Conservation (phyloP, 1,140 invertebrate genomes). For the Oscheius sp. region DNA sequence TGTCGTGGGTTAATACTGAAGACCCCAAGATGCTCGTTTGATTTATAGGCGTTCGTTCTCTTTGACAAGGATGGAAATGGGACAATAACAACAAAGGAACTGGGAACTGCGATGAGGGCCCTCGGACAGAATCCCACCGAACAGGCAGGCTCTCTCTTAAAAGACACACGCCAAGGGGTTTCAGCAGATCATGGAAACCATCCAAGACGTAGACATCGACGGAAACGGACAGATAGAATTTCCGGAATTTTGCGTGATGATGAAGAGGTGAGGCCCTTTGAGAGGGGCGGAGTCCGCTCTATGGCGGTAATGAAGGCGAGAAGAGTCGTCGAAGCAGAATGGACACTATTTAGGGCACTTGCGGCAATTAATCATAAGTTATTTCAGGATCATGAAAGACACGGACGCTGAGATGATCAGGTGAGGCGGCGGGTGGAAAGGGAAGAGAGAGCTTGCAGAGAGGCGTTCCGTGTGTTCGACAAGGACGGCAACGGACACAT, state of each 20-base stretch:
- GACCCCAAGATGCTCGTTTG: background rate
- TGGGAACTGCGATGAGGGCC: slow-evolving; percentile 97
- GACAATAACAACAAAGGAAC: slow-evolving; percentile 95
- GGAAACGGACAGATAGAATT: slow-evolving; percentile 43
- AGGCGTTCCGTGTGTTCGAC: slow-evolving; percentile 72
- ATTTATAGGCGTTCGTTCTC: slow-evolving; percentile 79
- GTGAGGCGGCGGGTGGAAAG: background rate
- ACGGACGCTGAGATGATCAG: slow-evolving; percentile 44
- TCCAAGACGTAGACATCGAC: slow-evolving; percentile 45
- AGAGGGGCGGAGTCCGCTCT: background rate
- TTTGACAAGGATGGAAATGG: slow-evolving; percentile 99
- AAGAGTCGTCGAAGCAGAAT: no score
- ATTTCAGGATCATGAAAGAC: slow-evolving; percentile 41
- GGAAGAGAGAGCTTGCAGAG: slow-evolving; percentile 3
- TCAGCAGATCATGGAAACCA: slow-evolving; percentile 44
- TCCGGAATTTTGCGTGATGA: slow-evolving; percentile 46
- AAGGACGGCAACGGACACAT: slow-evolving; percentile 86
- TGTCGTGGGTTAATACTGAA: background rate
- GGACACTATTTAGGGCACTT: background rate
- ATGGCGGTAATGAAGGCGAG: no score
- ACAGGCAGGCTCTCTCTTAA: slow-evolving; percentile 67
- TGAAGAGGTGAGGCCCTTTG: slow-evolving; percentile 34
- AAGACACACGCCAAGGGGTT: background rate
- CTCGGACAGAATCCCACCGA: slow-evolving; percentile 99
- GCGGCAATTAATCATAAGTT: background rate